A percentile compares a stretch with the other conserved stretches of the same genome.
Evolutionary conservation across 30 jellyfish, hydroid and myxozoan species (phyloP).

Genomic region (Cassiopea andromeda): DNA sequence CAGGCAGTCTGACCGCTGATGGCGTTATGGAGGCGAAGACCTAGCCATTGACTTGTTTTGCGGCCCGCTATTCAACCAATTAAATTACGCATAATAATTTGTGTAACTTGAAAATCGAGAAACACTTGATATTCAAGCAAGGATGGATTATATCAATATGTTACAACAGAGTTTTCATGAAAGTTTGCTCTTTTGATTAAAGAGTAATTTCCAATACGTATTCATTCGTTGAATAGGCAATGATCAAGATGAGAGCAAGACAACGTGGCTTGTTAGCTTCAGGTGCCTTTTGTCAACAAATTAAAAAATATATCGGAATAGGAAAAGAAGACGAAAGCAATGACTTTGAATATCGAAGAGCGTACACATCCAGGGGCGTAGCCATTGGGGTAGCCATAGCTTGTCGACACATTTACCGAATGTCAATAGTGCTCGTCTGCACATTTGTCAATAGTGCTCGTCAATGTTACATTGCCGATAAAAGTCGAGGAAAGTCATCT

Average conservation of each 20-base stretch:
- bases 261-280: slow-evolving; percentile 11
- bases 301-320: not conserved
- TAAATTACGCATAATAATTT: not conserved
- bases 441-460: too few relatives aligned
- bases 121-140: slow-evolving; percentile 8
- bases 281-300: slow-evolving; percentile 35
- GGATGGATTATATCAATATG: slow-evolving; percentile 13
- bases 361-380: not conserved
- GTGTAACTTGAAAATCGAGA: not conserved
- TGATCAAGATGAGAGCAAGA: not conserved
- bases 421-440: too few relatives aligned
- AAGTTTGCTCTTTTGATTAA: not conserved
- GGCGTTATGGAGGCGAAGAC: not conserved
- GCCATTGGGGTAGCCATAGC: too few relatives aligned
- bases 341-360: not conserved
- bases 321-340: not conserved
- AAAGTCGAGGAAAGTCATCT: too few relatives aligned
- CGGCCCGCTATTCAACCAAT: slow-evolving; percentile 1
- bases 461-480: too few relatives aligned
- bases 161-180: not conserved
- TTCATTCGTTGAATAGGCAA: not conserved
- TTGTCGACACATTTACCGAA: too few relatives aligned
- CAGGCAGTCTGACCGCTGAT: not conserved
- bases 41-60: not conserved
- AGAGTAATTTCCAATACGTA: not conserved